Conservation (phyloP, 2,113 vertebrate genomes). For the Gavialis gangeticus region DNA sequence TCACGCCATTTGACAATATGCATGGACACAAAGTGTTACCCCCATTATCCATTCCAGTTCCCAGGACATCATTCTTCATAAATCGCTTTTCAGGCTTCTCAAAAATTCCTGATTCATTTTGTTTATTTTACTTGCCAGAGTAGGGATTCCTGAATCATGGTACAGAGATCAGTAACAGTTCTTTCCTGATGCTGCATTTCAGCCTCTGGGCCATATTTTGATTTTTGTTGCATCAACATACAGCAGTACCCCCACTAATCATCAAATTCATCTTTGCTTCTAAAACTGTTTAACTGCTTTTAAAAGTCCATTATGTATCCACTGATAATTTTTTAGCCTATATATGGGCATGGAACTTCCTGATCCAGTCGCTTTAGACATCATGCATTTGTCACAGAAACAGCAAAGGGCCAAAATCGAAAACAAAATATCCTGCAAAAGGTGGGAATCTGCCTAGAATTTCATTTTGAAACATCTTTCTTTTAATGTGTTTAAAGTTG, state of each 20-base stretch:
- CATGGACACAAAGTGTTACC: not conserved
- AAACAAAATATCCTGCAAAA: not conserved
- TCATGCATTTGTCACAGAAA: constrained; percentile 5
- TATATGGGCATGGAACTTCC: not conserved
- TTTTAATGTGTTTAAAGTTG: not conserved
- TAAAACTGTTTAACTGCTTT: not conserved
- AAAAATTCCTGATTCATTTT: constrained; percentile 27
- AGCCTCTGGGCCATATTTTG: constrained; percentile 28
- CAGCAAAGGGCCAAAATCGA: constrained; percentile 6
- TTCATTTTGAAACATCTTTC: not conserved
- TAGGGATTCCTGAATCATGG: constrained; percentile 20
- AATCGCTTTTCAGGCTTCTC: constrained; percentile 59
- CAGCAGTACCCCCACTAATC: constrained; percentile 47
- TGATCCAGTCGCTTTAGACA: not conserved
- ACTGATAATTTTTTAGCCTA: not conserved
- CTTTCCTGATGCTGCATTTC: constrained; percentile 24
- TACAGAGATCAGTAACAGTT: constrained; percentile 59
- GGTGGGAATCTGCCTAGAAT: not conserved
- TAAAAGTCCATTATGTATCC: not conserved
- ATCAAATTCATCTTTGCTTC: constrained; percentile 25
- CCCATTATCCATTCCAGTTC: constrained; percentile 34
- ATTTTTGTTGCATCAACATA: constrained; percentile 47
- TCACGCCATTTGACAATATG: not conserved
- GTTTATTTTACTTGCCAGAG: constrained; percentile 44
- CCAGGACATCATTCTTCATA: constrained; percentile 47